Evolutionary conservation across 92 coral and sea anemone species (phyloP), one percentile per base, ranked within the genome.

Genomic region (Siderastrea siderea): DNA sequence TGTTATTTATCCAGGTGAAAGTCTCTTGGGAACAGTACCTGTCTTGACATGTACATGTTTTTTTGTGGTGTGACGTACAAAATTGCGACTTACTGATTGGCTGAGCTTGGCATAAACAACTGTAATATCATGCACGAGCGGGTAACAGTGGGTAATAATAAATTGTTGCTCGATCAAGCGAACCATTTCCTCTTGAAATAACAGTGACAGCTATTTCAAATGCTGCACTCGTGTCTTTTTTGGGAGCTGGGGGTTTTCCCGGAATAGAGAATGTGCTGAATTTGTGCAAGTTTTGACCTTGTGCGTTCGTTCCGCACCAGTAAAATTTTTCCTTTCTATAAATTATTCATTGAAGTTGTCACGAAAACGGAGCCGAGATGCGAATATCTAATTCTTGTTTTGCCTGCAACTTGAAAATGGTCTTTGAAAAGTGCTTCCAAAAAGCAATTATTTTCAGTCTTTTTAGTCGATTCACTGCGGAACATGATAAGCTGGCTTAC

Each of bases 21-120:
- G 1, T 17, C 75, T 1, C 44, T 19, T 52, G 17, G 38, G 38
- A 13, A 15, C 53, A 58, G 53, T 70, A 83, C 87, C 87, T 83
- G 79, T 80, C 26, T 44, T 11, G 12, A 46, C 51, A 68, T 11
- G 64, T 70, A 38, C 15, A 49, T 26, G 0, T 26, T 26, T 26
- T 26, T 81, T 83, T 49, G 51, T 63, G 79, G 59, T 4, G 73
- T 74, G 87, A 69, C 86, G 77, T 15, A 17, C 16, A 58, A 51
- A 64, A 70, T 51, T 69, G 6, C 59, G 13, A 7, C 51, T 10
- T 55, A 47, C 38, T 49, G 80, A 62, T 83, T 83, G 80, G 87
- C 47, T 51, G 72, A 75, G 44, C 46, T 48, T 59, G 12, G 17
- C 47, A 69, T 38, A 71, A 58, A 83, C 59, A 61, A 59, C 73